phyloP scores from a whole-genome alignment of 1,140 invertebrate species.

The Drosophila bifasciata region DNA sequence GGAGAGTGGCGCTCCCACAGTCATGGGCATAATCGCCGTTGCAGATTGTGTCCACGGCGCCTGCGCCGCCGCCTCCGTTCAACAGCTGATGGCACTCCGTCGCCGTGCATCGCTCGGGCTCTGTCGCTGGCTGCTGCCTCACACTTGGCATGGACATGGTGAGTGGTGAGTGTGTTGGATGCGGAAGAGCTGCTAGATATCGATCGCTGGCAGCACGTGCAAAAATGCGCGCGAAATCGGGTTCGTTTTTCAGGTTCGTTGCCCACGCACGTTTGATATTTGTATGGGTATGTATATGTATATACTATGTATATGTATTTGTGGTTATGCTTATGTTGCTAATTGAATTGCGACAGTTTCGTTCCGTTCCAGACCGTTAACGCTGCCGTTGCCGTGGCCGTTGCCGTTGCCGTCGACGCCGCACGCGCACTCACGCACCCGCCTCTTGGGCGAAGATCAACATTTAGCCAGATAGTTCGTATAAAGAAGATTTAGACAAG shows the following conservation, averaged over 20 bases:
- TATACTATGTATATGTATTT: slow-evolving; percentile 20
- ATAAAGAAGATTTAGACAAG: slow-evolving; percentile 2
- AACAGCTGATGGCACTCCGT: slow-evolving; percentile 22
- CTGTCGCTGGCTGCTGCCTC: background rate
- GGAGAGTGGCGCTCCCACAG: slow-evolving; percentile 38
- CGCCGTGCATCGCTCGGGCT: background rate
- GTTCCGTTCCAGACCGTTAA: slow-evolving; percentile 22
- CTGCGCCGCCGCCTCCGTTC: background rate
- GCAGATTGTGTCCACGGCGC: background rate
- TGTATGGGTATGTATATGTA: slow-evolving; percentile 1
- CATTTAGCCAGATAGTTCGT: slow-evolving; percentile 9
- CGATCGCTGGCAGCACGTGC: slow-evolving; percentile 37
- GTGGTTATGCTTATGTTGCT: slow-evolving; percentile 72
- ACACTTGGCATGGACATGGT: slow-evolving; percentile 17
- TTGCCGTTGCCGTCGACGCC: slow-evolving; percentile 21
- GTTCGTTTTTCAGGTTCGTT: slow-evolving; percentile 8
- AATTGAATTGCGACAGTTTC: slow-evolving; percentile 70
- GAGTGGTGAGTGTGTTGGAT: background rate
- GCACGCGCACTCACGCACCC: slow-evolving; percentile 45
- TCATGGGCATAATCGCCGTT: slow-evolving; percentile 7
- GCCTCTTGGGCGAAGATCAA: slow-evolving; percentile 18
- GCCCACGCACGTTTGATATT: slow-evolving; percentile 28
- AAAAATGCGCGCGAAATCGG: slow-evolving; percentile 50
- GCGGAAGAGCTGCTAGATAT: background rate
- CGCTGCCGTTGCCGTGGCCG: slow-evolving; percentile 9